These are phyloP conservation scores for Herminia tarsipennalis DNA, from an alignment of 2,888 invertebrate genomes.

Conservation along the genomic window DNA sequence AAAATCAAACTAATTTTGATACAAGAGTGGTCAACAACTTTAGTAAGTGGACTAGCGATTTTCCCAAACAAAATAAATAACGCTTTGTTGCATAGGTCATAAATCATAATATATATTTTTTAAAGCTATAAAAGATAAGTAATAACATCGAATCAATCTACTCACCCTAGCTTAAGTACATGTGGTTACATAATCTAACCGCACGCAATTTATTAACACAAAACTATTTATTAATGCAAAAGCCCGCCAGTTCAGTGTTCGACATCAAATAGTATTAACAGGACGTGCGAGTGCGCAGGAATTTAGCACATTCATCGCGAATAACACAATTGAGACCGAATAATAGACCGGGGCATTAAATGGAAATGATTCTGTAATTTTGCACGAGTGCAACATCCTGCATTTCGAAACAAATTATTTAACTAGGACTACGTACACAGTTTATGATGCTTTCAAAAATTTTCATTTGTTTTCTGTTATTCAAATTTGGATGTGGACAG, in stretches of 20 bases:
- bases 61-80: too few species aligned
- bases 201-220: slow-evolving; percentile 13
- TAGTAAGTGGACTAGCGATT: too few species aligned
- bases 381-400: slow-evolving; percentile 70
- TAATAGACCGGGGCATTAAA: slow-evolving; percentile 60
- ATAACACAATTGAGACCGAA: slow-evolving; percentile 64
- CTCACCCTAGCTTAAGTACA: too few species aligned
- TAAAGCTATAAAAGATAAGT: too few species aligned
- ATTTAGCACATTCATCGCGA: slow-evolving; percentile 47
- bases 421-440: slow-evolving; percentile 39
- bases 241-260: slow-evolving; percentile 49
- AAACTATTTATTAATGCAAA: slow-evolving; percentile 45
- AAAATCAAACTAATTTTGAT: too few species aligned
- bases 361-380: slow-evolving; percentile 63
- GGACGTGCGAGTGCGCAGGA: slow-evolving; percentile 48
- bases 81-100: too few species aligned
- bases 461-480: slow-evolving; percentile 46
- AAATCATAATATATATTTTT: too few species aligned
- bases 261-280: slow-evolving; percentile 49
- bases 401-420: slow-evolving; percentile 49
- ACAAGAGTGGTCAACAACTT: too few species aligned
- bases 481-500: slow-evolving; percentile 58
- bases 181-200: slow-evolving; percentile 1
- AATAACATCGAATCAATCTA: too few species aligned
- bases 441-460: slow-evolving; percentile 53